Conservation (phyloP, 2,113 vertebrate genomes). For the Delphinus delphis region DNA sequence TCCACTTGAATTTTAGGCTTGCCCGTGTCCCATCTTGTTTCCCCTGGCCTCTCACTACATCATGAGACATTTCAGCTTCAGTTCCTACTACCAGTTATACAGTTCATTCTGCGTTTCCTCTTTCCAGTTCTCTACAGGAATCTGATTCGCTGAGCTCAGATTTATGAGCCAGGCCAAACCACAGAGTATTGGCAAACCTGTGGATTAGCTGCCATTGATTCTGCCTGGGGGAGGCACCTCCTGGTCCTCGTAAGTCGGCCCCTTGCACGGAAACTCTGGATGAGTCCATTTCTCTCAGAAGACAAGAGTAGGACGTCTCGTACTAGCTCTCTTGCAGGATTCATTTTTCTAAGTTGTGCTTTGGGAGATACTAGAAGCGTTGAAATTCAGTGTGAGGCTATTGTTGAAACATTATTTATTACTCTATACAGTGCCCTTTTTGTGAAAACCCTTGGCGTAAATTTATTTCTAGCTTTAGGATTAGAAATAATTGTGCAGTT, state of each 20-base stretch:
- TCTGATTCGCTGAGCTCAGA: not conserved
- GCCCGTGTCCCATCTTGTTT: not conserved
- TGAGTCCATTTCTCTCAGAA: not conserved
- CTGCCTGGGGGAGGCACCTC: not conserved
- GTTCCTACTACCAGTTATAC: not conserved
- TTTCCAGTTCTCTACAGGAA: not conserved
- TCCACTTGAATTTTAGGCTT: not conserved
- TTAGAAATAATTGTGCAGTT: conserved; percentile 4
- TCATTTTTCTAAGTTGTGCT: not conserved
- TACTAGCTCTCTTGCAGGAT: not conserved
- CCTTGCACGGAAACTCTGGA: not conserved
- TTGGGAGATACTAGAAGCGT: not conserved
- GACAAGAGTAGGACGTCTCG: not conserved
- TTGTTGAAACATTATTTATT: not conserved
- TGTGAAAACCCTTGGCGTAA: not conserved
- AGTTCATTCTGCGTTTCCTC: not conserved
- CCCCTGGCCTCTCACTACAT: not conserved
- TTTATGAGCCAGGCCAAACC: not conserved
- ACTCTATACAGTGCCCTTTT: not conserved
- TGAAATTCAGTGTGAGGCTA: not conserved
- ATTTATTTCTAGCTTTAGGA: conserved; percentile 17
- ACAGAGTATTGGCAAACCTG: not conserved
- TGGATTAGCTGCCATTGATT: not conserved
- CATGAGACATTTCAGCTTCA: not conserved
- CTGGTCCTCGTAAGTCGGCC: not conserved